These are phyloP conservation scores for Nicator chloris DNA, from an alignment of 2,113 vertebrate genomes.

Conservation along the genomic window DNA sequence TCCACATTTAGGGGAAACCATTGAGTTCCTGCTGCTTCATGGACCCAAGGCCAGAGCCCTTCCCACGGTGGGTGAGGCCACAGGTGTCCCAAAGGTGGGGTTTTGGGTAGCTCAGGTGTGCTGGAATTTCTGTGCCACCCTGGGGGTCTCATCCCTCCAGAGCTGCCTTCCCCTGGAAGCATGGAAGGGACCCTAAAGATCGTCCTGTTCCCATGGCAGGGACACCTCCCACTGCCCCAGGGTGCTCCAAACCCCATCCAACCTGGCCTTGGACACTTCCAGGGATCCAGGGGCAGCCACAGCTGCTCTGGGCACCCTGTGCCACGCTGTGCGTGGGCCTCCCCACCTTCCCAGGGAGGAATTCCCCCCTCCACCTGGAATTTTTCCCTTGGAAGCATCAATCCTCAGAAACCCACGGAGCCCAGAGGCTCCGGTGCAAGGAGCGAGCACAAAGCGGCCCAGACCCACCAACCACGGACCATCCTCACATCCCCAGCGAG, in stretches of 20 bases:
- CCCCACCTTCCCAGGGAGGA: not conserved
- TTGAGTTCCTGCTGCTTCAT: not conserved
- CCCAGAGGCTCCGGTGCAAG: accelerated
- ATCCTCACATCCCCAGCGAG: accelerated
- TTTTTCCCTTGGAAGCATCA: not conserved
- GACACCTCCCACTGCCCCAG: not conserved
- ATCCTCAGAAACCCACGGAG: accelerated
- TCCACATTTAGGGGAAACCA: accelerated
- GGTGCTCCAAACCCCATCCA: accelerated
- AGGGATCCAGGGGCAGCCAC: not conserved
- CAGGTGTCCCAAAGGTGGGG: not conserved
- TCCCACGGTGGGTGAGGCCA: accelerated
- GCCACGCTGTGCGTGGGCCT: not conserved
- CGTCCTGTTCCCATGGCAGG: not conserved
- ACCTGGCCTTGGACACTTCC: accelerated
- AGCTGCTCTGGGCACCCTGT: not conserved
- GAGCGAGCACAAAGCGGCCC: not conserved
- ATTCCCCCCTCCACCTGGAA: not conserved
- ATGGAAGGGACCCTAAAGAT: not conserved
- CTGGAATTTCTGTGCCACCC: not conserved
- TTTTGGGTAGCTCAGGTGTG: not conserved
- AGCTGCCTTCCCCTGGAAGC: not conserved
- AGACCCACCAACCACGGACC: accelerated
- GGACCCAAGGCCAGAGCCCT: accelerated
- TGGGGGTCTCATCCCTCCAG: accelerated